These are phyloP conservation scores for Maccullochella peelii DNA, from an alignment of 2,113 vertebrate genomes.

Conservation along the genomic window DNA sequence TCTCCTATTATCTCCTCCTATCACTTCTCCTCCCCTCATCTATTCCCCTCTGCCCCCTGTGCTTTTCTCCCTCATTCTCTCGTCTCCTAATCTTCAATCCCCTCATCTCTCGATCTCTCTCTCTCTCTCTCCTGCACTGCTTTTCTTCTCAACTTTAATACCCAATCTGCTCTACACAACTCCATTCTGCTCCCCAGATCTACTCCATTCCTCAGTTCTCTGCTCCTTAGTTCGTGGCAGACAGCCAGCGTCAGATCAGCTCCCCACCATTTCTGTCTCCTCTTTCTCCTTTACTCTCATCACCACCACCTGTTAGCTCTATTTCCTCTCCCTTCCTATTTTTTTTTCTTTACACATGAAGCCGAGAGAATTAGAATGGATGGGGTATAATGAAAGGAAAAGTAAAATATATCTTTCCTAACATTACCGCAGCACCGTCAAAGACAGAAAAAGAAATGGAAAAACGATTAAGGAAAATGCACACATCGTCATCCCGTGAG, in stretches of 20 bases:
- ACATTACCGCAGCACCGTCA: not conserved
- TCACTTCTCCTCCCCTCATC: constrained; percentile 32
- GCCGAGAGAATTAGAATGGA: constrained; percentile 26
- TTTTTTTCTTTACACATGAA: not conserved
- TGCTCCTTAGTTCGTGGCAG: constrained; percentile 44
- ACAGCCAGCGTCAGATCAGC: constrained; percentile 52
- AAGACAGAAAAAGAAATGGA: constrained; percentile 37
- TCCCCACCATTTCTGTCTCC: constrained; percentile 23
- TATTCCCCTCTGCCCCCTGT: constrained; percentile 33
- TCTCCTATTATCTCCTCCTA: constrained; percentile 36
- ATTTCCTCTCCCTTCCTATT: constrained; percentile 10
- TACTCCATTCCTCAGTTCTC: constrained; percentile 45
- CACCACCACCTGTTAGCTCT: constrained; percentile 55
- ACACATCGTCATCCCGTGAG: constrained; percentile 26
- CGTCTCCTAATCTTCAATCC: constrained; percentile 32
- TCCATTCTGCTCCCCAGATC: constrained; percentile 43
- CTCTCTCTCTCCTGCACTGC: not conserved
- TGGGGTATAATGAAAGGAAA: constrained; percentile 38
- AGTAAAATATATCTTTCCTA: constrained; percentile 32
- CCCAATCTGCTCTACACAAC: constrained; percentile 54
- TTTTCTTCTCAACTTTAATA: constrained; percentile 59
- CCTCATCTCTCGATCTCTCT: constrained; percentile 29
- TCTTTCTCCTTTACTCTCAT: constrained; percentile 33
- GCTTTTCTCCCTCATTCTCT: constrained; percentile 27
- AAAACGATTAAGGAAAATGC: constrained; percentile 20